Percentiles rank a stretch among this genome's conserved stretches.
Evolutionary conservation across 2,113 vertebrate species (phyloP).

Genomic region (Mormoops blainvillei): DNA sequence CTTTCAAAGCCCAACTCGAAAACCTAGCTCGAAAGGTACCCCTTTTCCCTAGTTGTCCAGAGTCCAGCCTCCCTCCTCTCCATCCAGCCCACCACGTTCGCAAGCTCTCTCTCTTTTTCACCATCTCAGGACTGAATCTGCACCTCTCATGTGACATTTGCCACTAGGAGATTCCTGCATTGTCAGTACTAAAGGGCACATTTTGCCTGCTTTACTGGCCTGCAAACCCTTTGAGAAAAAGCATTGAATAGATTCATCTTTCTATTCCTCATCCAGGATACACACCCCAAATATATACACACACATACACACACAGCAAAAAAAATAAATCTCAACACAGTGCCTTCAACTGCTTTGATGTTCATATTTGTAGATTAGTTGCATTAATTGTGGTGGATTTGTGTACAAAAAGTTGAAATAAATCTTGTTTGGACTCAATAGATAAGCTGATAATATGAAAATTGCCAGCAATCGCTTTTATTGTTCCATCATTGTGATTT

Average conservation of each 20-base stretch:
- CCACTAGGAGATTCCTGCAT: background rate
- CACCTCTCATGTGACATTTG: background rate
- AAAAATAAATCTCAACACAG: background rate
- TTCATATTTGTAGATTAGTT: background rate
- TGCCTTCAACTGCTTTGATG: background rate
- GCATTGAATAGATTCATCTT: background rate
- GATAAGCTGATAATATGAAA: background rate
- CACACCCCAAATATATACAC: background rate
- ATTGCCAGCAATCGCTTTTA: background rate
- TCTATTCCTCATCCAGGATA: background rate
- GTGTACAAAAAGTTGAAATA: background rate
- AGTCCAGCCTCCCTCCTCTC: background rate
- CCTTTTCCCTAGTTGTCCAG: background rate
- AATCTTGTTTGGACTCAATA: conserved; percentile 3
- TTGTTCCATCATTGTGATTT: background rate
- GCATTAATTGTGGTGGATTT: background rate
- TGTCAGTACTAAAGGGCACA: background rate
- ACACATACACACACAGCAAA: background rate
- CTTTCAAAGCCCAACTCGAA: background rate
- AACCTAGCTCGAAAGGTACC: background rate
- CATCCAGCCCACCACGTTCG: background rate
- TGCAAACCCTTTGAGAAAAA: background rate
- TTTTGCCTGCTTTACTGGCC: background rate
- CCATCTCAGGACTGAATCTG: background rate
- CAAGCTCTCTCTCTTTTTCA: background rate